These are phyloP conservation scores for Butorides virescens DNA, from an alignment of 2,113 vertebrate species.

Conservation along the genomic window DNA sequence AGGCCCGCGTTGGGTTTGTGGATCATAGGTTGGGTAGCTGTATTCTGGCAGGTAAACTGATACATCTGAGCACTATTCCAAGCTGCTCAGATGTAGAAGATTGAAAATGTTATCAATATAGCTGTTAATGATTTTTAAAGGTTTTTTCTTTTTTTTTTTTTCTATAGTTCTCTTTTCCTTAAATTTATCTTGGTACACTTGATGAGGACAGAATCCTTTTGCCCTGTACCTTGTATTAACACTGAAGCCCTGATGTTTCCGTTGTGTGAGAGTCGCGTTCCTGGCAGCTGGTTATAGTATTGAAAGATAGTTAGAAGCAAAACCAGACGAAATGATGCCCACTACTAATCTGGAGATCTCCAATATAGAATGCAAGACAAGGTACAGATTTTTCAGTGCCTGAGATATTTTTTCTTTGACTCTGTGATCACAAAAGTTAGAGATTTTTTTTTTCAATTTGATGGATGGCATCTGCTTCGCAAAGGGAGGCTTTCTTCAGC, in stretches of 20 bases:
- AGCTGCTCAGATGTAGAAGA: not conserved
- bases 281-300: not conserved
- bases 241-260: not conserved
- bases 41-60: not conserved
- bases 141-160: not conserved
- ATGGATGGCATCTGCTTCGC: not conserved
- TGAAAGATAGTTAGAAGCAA: not conserved
- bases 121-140: not conserved
- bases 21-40: not conserved
- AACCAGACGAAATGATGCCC: not conserved
- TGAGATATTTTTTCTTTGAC: not conserved
- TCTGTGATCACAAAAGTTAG: not conserved
- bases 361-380: not conserved
- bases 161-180: not conserved
- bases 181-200: not conserved
- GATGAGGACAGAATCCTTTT: not conserved
- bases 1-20: not conserved
- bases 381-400: not conserved
- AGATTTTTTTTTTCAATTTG: not conserved
- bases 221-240: not conserved
- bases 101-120: not conserved
- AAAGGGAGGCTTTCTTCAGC: not conserved
- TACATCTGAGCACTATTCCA: not conserved
- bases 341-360: not conserved
- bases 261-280: not conserved